A percentile compares a stretch with the other conserved stretches of the same genome.
phyloP scores from a whole-genome alignment of 2,888 invertebrate species.

The Caenorhabditis auriculariae region DNA sequence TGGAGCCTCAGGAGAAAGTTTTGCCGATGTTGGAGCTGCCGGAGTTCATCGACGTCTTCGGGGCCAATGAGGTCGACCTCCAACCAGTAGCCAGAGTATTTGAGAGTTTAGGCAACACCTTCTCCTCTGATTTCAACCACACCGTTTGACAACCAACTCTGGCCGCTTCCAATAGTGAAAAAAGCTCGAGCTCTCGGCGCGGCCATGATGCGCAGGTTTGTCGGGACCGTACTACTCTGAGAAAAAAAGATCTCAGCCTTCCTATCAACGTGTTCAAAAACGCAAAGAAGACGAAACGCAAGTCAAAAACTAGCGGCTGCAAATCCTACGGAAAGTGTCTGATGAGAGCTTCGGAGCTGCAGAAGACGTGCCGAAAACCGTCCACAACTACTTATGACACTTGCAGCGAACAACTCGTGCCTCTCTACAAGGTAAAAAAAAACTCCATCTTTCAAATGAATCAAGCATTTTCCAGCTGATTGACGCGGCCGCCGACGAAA shows the following conservation, averaged over 20 bases:
- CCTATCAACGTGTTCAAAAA: constrained; percentile 19
- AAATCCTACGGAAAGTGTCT: constrained; percentile 26
- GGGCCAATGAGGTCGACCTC: too few species aligned
- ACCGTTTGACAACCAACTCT: constrained; percentile 19
- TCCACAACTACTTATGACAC: constrained; percentile 21
- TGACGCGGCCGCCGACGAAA: constrained; percentile 25
- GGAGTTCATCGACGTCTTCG: too few species aligned
- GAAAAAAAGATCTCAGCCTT: constrained; percentile 7
- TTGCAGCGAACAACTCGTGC: constrained; percentile 22
- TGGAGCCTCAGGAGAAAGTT: too few species aligned
- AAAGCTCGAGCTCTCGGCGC: too few species aligned
- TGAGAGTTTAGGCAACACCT: constrained; percentile 26
- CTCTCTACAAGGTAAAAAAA: constrained; percentile 12
- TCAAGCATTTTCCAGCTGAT: constrained; percentile 6
- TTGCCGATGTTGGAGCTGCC: too few species aligned
- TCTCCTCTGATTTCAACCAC: constrained; percentile 19
- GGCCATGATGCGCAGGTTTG: too few species aligned
- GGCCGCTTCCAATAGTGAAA: constrained; percentile 17
- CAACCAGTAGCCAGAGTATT: too few species aligned
- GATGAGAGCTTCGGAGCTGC: constrained; percentile 19
- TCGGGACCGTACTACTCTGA: too few species aligned
- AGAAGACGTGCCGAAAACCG: constrained; percentile 15
- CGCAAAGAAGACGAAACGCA: constrained; percentile 18
- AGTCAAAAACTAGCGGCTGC: too few species aligned
- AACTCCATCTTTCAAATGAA: background rate